Evolutionary conservation across 2,797 vertebrate genomes (phyloP), one percentile per base, ranked within the genome.

Genomic region (Balearica regulorum): DNA sequence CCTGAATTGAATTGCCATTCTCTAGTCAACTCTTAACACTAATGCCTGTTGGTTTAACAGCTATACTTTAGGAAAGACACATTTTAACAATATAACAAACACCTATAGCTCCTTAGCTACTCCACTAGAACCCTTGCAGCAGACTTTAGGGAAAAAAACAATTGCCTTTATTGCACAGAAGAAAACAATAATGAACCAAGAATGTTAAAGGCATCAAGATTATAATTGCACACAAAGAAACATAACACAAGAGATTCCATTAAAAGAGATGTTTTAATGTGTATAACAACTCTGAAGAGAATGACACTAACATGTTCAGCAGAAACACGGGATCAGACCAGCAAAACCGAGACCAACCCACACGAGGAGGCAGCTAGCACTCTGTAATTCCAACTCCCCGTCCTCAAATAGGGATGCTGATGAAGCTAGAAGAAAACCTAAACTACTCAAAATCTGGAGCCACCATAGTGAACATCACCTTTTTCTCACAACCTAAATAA

Each of bases 161-260:
- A 97, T 93, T 95, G 93, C 81, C 76, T 96, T 96, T 91, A 94
- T 87, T 89, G 92, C 92, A 78, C n/a, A 60, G 89, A 95, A 71
- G 64, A 95, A 96, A 96, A 80, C 87, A 93, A 87, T 96, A 93
- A 96, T 58, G 95, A 95, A 90, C 24, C 19, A 19, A 79, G 78
- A 85, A 75, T 51, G 76, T 93, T 86, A 87, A 93, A 97, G 61
- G 58, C 94, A 89, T 48, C 41, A 5, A 69, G 86, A 87, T 78
- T 71, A 66, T 96, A 97, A 97, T 72, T 96, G 96, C 92, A 76
- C 68, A 77, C 71, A 58, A 83, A 80, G 86, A 95, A 95, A 95
- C 72, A 78, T 68, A 95, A 93, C 75, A 83, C 18, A 46, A 57
- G 91, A 87, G 72, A 78, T 72, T 95, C 90, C 51, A 89, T 94